Percentiles rank a stretch among this genome's conserved stretches.
These are phyloP conservation scores for Calyptomena viridis DNA, from an alignment of 2,113 vertebrate species.

Conservation along the genomic window DNA sequence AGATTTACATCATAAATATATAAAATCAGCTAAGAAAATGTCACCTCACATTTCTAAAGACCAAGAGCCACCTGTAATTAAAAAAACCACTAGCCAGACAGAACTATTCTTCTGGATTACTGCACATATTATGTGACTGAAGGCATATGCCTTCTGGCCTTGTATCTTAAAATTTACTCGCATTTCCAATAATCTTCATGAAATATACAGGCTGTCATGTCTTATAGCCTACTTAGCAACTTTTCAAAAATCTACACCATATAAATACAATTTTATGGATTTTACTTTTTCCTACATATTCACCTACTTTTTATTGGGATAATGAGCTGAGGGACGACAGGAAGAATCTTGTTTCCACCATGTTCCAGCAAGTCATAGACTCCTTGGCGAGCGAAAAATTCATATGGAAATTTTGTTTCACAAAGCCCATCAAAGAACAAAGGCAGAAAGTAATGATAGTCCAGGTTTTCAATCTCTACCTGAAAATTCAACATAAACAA, in stretches of 20 bases:
- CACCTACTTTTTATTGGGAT: conserved; percentile 92
- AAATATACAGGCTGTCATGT: neutral
- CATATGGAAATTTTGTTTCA: conserved; percentile 88
- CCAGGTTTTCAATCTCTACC: conserved; percentile 91
- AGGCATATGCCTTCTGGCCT: neutral
- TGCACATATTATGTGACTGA: neutral
- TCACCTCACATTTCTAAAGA: neutral
- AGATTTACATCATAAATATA: neutral
- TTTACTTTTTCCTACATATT: neutral
- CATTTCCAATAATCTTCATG: neutral
- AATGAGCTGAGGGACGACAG: conserved; percentile 92
- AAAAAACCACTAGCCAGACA: neutral
- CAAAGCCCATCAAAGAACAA: conserved; percentile 92
- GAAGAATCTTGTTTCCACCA: conserved; percentile 87
- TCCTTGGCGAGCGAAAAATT: conserved; percentile 92
- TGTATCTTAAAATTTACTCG: neutral
- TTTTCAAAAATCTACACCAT: neutral
- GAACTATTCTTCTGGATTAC: neutral
- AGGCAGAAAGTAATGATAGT: conserved; percentile 91
- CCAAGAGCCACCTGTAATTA: neutral
- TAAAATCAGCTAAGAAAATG: neutral
- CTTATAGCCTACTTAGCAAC: conserved; percentile 33
- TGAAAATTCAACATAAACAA: conserved; percentile 64
- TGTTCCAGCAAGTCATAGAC: conserved; percentile 92
- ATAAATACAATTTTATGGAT: neutral